Percentiles rank a stretch among this genome's conserved stretches.
Conservation (phyloP, 2,113 vertebrate species). For the Zingel zingel region DNA sequence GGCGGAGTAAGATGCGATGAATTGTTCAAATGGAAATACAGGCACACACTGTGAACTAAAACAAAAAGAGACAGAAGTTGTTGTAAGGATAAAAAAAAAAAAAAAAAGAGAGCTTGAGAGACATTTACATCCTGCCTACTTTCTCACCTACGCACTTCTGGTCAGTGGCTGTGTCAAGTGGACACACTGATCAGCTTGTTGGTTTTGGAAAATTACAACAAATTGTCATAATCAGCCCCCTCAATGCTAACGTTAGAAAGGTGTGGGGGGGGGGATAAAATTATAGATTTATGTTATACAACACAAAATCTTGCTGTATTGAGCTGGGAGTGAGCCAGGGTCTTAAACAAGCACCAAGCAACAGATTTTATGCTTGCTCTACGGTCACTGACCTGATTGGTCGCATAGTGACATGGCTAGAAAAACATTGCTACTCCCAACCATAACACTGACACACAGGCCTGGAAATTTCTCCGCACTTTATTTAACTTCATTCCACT, state of each 20-base stretch:
- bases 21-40: not conserved
- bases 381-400: conserved; percentile 4
- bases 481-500: conserved; percentile 62
- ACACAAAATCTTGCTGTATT: not conserved
- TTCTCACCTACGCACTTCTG: not conserved
- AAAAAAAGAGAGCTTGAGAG: not conserved
- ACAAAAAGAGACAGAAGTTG: conserved; percentile 2
- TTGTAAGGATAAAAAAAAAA: not conserved
- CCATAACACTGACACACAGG: conserved; percentile 41
- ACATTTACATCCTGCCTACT: not conserved
- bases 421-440: conserved; percentile 22
- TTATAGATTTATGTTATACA: not conserved
- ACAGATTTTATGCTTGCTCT: not conserved
- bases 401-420: not conserved
- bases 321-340: not conserved
- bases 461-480: conserved; percentile 52
- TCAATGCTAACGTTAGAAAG: not conserved
- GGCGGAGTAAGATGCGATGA: not conserved
- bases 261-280: not conserved
- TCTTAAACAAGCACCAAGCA: conserved; percentile 15
- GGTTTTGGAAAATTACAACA: not conserved
- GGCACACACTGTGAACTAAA: not conserved
- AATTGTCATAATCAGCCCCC: not conserved
- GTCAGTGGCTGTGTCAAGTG: not conserved
- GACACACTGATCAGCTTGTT: not conserved